A percentile compares a stretch with the other conserved stretches of the same genome.
Evolutionary conservation across 2,797 vertebrate species (phyloP).

Genomic region (Uromys caudimaculatus): DNA sequence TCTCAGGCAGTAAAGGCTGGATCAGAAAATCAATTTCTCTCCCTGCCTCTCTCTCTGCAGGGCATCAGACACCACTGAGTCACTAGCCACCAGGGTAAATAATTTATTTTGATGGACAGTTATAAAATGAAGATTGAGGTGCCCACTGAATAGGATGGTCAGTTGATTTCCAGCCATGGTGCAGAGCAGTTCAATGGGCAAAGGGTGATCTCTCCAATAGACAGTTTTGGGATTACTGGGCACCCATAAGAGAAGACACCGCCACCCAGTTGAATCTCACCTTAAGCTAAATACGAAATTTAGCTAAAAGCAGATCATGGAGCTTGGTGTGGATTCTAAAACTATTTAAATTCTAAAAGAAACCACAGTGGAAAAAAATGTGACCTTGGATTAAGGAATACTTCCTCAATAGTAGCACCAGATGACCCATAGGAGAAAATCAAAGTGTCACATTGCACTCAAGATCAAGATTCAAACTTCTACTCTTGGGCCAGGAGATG

Average conservation of each 20-base stretch:
- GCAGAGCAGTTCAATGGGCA: neutral
- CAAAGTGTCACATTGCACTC: neutral
- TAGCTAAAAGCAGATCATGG: neutral
- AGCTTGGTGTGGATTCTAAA: neutral
- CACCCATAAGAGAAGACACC: neutral
- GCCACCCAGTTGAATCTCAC: neutral
- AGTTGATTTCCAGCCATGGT: neutral
- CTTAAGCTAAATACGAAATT: neutral
- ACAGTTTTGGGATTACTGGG: neutral
- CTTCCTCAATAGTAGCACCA: neutral
- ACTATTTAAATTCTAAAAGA: neutral
- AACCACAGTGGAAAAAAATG: neutral
- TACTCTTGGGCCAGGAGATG: neutral
- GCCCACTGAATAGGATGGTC: neutral
- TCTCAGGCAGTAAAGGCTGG: neutral
- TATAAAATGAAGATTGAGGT: neutral
- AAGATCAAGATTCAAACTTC: neutral
- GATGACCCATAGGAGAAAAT: neutral
- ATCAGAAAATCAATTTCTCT: neutral
- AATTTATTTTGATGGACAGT: neutral
- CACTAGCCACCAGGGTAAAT: neutral
- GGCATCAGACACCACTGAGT: neutral
- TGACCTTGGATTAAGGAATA: constrained; percentile 10
- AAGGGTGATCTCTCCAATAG: neutral
- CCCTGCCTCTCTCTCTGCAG: neutral